Base-by-base conservation (phyloP, 2,888 invertebrate species). In the Drosophila neotestacea region DNA sequence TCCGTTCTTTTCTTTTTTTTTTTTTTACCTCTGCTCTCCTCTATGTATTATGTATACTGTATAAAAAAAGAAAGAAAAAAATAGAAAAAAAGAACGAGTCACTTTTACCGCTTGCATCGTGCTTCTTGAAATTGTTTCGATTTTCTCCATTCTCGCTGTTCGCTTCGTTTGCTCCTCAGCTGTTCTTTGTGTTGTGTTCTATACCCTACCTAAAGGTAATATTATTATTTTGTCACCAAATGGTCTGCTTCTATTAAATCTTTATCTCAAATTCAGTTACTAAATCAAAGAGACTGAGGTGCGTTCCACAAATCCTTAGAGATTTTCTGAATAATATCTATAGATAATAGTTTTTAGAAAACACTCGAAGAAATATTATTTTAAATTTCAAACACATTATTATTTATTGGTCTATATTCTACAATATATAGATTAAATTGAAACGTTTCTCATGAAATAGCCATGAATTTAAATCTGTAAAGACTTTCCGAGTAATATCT, bases 1-100 rank as follows among this genome's bases (percentile, higher is more conserved):
- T 85, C 85, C 85, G 77, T 71, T 78, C 50, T 41, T 16, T 83
- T 85, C 84, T 32, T 32, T 85, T 73, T 68, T 74, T 62, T 41
- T 16, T 85, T 73, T 70, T 74, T 62, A 62, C 54, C 62, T 55
- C 38, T 42, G 38, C 58, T 48, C 44, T 48, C 16, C 34, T 34
- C 70, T 60, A 72, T 81, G 65, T 81, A 74, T 86, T 82, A 85
- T 82, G 70, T 78, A 50, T 61, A 71, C 66, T 30, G 28, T 13
- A 28, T 36, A 46, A 27, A 13, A 32, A 55, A 34, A 28, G 28
- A n/a, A 28, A 46, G 34, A 27, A 13, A 32, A 42, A 34, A 28
- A 16, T 44, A n/a, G 44, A 27, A 27, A 27, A 4, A 56, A 13
- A 68, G 68, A 70, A 62, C 60, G 70, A 72, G 71, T 70, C 83